Percentiles rank a stretch among this genome's conserved stretches.
These are phyloP conservation scores for Cecropterus lyciades DNA, from an alignment of 1,140 invertebrate genomes.

Conservation along the genomic window DNA sequence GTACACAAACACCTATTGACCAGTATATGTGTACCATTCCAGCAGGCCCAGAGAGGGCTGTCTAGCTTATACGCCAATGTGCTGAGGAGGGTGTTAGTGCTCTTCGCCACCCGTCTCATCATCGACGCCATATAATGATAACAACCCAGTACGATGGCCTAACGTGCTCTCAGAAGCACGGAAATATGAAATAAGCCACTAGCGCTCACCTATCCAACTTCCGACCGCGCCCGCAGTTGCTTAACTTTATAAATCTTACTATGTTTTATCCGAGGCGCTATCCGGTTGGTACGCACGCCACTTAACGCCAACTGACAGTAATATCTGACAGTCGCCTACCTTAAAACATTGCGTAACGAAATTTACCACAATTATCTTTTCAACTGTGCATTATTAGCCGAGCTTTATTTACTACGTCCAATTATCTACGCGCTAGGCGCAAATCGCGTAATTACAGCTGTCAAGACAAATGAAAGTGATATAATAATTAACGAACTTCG, in stretches of 20 bases:
- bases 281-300: not conserved
- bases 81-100: too few relatives aligned
- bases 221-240: not conserved
- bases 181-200: too few relatives aligned
- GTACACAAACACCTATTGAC: too few relatives aligned
- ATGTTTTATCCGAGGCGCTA: not conserved
- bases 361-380: conserved; percentile 13
- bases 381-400: not conserved
- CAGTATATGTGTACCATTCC: too few relatives aligned
- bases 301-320: conserved; percentile 2
- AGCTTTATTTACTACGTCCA: conserved; percentile 20
- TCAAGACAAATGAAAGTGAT: conserved; percentile 22
- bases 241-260: not conserved
- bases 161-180: too few relatives aligned
- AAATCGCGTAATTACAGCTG: conserved; percentile 16
- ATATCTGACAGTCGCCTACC: conserved; percentile 1
- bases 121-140: too few relatives aligned
- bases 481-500: conserved; percentile 22
- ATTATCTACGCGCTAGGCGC: conserved; percentile 6
- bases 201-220: too few relatives aligned
- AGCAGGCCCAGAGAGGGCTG: too few relatives aligned
- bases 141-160: too few relatives aligned
- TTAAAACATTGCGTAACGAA: not conserved
- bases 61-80: too few relatives aligned
- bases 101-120: too few relatives aligned